A percentile compares a stretch with the other conserved stretches of the same genome.
These are phyloP conservation scores for Accipiter cooperii DNA, from an alignment of 2,113 vertebrate species.

Conservation along the genomic window DNA sequence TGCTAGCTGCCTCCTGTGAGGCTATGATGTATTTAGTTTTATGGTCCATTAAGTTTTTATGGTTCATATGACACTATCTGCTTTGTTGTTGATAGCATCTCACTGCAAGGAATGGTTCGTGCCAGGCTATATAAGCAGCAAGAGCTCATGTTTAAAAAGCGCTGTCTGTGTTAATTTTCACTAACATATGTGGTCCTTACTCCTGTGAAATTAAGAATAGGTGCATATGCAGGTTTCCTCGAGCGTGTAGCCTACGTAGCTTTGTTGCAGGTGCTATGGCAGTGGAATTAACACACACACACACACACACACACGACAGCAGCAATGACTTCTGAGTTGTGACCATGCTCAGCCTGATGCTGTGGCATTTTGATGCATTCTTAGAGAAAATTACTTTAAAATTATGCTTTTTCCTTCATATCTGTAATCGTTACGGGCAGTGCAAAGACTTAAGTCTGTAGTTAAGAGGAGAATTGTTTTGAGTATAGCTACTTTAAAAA, in stretches of 20 bases:
- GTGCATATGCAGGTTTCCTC: fast-evolving
- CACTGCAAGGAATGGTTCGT: background rate
- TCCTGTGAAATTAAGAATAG: fast-evolving
- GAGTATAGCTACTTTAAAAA: background rate
- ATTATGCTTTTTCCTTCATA: fast-evolving
- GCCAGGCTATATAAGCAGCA: background rate
- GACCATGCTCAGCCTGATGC: fast-evolving
- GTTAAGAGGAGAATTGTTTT: background rate
- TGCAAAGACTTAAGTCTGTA: background rate
- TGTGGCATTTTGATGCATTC: fast-evolving
- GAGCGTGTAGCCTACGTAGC: fast-evolving
- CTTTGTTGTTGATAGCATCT: background rate
- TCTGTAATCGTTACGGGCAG: background rate
- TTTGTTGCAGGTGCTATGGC: background rate
- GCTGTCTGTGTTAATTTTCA: background rate
- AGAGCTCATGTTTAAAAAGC: background rate
- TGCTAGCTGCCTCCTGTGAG: background rate
- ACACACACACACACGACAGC: background rate
- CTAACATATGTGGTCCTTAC: fast-evolving
- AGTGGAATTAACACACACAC: too few species aligned
- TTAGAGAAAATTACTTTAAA: background rate
- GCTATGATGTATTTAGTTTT: background rate
- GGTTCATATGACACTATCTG: background rate
- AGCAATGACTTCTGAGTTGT: fast-evolving
- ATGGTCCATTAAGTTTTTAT: background rate